Evolutionary conservation across 2,113 vertebrate species (phyloP).

Genomic region (Ahaetulla prasina): DNA sequence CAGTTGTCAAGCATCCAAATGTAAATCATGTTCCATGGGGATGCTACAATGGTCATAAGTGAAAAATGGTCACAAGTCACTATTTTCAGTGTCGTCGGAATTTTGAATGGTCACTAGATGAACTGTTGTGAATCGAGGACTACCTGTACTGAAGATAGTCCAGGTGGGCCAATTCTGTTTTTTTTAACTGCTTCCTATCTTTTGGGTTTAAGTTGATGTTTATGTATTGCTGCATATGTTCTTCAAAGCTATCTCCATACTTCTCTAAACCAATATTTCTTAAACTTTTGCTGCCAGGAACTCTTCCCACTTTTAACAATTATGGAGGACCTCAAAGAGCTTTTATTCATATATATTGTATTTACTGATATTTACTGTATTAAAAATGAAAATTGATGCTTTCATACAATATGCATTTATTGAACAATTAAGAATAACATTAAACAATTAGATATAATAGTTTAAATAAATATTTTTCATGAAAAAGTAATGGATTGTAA

Average conservation of each 20-base stretch:
- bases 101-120: too few relatives aligned
- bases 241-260: neutral
- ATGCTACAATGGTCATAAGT: too few relatives aligned
- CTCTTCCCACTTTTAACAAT: neutral
- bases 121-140: too few relatives aligned
- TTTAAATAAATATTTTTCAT: neutral
- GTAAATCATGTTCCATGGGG: too few relatives aligned
- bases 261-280: neutral
- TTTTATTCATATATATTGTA: neutral
- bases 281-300: neutral
- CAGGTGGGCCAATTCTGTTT: neutral
- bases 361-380: neutral
- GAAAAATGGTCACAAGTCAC: too few relatives aligned
- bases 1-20: too few relatives aligned
- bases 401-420: neutral
- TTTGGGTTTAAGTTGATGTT: neutral
- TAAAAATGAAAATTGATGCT: neutral
- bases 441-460: neutral
- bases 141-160: neutral
- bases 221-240: neutral
- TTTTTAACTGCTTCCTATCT: neutral
- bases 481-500: neutral
- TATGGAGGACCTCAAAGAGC: neutral
- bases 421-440: neutral
- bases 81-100: too few relatives aligned